Base-by-base conservation (phyloP, 2,797 vertebrate species). In the Arctocebus calabarensis region DNA sequence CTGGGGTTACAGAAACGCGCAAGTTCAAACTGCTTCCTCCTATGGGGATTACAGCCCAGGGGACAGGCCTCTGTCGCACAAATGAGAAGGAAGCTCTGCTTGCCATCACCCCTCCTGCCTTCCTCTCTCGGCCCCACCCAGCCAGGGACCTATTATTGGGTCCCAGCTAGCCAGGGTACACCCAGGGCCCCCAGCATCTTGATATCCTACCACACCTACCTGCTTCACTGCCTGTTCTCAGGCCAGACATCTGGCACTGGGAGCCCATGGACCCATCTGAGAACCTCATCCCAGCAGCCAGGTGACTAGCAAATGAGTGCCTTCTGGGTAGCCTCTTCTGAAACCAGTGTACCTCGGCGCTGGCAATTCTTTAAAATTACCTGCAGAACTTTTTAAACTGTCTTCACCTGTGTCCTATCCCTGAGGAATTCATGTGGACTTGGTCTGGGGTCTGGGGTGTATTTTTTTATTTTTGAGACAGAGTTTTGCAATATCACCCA, bases 201-300 rank as follows among this genome's bases (percentile, higher is more conserved):
- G 17, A 59, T 13, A 23, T 32, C 12, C 84, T 68, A 0, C 75
- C 52, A 48, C 0, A 45, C 61, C 71, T 23, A 25, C 43, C 55
- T 66, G n/a, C 29, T 29, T 5, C 57, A 12, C 32, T 4, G 10
- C 57, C 34, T 1, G 0, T 14, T 27, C 62, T 22, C 34, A 32
- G 62, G 66, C 83, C 11, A 4, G 7, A 13, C 1, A 17, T 13
- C 52, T 0, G 52, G 55, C 0, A 2, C 55, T 14, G 17, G 64
- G 70, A 7, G 17, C 34, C 5, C 3, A 66, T 27, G 2, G 34
- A 13, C 40, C n/a, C 16, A 29, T 52, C 68, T 2, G 34, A 71
- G 79, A 78, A 40, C 12, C 40, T 37, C 29, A 11, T 9, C 37
- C 48, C 43, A 17, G 34, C 64, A 27, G 32, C 9, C 16, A 74